Base-by-base conservation (phyloP, 2,888 invertebrate species). In the Scaptomyza caliginosa region DNA sequence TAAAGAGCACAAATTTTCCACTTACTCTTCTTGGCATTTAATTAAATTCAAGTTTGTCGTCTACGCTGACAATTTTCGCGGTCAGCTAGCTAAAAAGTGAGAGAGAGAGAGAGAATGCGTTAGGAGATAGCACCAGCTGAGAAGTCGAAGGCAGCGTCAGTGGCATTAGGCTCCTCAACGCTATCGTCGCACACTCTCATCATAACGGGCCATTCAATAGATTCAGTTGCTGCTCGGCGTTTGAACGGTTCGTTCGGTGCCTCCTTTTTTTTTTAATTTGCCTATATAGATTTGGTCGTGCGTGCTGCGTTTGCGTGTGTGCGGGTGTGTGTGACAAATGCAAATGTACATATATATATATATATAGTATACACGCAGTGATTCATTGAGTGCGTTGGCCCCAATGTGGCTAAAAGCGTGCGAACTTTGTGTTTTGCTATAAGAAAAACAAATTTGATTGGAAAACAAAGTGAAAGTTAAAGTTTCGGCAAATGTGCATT, bases 311-410 rank as follows among this genome's bases (percentile, higher is more conserved):
- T 2, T 32, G 38, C 42, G 64, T 40, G 70, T 59, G 63, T 46
- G 56, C 46, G 57, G 49, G 40, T 42, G 55, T 59, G 51, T 69
- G 63, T 64, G 74, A 60, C 66, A 73, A 62, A 67, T 69, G 55
- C 63, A 69, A 40, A 68, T 66, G 34, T 69, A 34, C 30, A 32
- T 38, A 26, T 39, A 42, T 16, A 63, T 39, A 23, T 17, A 58
- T 19, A 42, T n/a, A 26, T 43, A 46, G 38, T 39, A 50, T 43
- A 60, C 26, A 43, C 45, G 38, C 48, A 63, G 75, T 87, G 83
- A 85, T 65, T 84, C 79, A 87, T 54, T 63, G 65, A 85, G 88
- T 87, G 88, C 88, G 83, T 82, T 87, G 87, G 86, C 82, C 82
- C 52, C 50, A 34, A 57, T 43, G 23, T n/a, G n/a, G n/a, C n/a